Base-by-base conservation (phyloP, 2,113 vertebrate species). In the Corynorhinus townsendii region DNA sequence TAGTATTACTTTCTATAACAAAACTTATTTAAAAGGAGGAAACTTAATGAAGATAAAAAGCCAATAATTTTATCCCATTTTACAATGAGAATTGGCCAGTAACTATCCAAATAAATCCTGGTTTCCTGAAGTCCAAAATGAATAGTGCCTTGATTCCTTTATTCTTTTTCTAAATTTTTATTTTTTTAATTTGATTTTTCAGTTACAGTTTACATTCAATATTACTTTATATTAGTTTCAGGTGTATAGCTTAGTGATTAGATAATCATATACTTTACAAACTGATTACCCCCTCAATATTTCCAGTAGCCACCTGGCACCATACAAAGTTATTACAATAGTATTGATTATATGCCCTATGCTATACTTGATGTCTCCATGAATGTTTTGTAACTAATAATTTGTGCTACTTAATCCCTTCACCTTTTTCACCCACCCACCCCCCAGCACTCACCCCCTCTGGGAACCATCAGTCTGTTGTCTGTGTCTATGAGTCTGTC, bases 31-130 rank as follows among this genome's bases (percentile, higher is more conserved):
- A 45, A 75, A 86, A 85, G 40, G 22, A 82, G 17, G 59, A 17
- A 72, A 77, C 16, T 72, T 71, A 86, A 77, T 62, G 69, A 69
- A 92, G 49, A 83, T 68, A 79, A 89, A 94, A 92, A 95, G n/a
- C 71, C 93, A 86, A 5, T 81, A 26, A 82, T 92, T 86, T 69
- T 68, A 82, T 80, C 86, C 33, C 69, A 64, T 89, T 91, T 79
- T 64, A 89, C 83, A 93, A 19, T 80, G 76, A 83, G 87, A 79
- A 82, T 71, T 66, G 26, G 30, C 54, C 89, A 56, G 11, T 64
- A 72, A 76, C 82, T 96, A 76, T n/a, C 56, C 79, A 72, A 3
- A 80, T 56, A 93, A 83, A 76, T 40, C 30, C 82, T 69, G 16
- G 35, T 73, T 95, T 93, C 26, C 49, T 88, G 22, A 20, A 66